phyloP scores from a whole-genome alignment of 2,797 vertebrate genomes.

The Poeciliopsis presidionis region DNA sequence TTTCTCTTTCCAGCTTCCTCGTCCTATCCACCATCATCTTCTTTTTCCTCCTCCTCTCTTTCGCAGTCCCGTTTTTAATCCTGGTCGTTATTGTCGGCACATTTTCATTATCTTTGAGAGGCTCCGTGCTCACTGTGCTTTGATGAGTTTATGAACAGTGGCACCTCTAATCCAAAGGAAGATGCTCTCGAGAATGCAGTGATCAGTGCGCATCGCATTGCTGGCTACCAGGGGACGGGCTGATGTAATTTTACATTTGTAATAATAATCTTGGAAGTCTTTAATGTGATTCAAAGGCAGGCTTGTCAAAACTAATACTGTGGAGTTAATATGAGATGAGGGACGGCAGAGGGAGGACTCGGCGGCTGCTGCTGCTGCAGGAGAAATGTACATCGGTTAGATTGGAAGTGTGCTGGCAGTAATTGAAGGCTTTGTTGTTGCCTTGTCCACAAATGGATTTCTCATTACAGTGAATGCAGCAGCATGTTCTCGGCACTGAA shows the following conservation, averaged over 20 bases:
- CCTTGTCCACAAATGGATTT: constrained; percentile 72
- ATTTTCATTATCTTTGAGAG: constrained; percentile 74
- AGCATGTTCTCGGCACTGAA: constrained; percentile 51
- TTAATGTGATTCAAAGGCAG: constrained; percentile 72
- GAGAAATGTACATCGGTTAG: constrained; percentile 42
- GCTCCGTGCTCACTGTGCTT: constrained; percentile 52
- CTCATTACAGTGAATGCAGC: constrained; percentile 61
- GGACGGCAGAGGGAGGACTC: constrained; percentile 3
- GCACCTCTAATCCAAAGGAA: constrained; percentile 72
- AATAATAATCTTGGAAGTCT: constrained; percentile 77
- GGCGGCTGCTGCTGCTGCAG: constrained; percentile 19
- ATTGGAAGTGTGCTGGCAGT: constrained; percentile 56
- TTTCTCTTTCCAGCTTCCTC: constrained; percentile 27
- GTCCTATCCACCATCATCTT: background rate
- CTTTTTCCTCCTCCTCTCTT: constrained; percentile 3
- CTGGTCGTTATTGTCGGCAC: constrained; percentile 58
- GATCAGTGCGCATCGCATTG: constrained; percentile 58
- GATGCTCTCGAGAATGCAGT: constrained; percentile 67
- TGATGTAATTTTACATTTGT: constrained; percentile 74
- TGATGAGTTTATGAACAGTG: constrained; percentile 77
- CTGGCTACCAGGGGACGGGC: constrained; percentile 51
- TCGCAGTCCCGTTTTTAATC: constrained; percentile 48
- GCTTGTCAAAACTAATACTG: constrained; percentile 68
- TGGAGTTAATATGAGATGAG: constrained; percentile 58
- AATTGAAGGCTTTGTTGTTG: constrained; percentile 72